A percentile compares a stretch with the other conserved stretches of the same genome.
Evolutionary conservation across 2,113 vertebrate species (phyloP).

Genomic region (Antigone vipio): DNA sequence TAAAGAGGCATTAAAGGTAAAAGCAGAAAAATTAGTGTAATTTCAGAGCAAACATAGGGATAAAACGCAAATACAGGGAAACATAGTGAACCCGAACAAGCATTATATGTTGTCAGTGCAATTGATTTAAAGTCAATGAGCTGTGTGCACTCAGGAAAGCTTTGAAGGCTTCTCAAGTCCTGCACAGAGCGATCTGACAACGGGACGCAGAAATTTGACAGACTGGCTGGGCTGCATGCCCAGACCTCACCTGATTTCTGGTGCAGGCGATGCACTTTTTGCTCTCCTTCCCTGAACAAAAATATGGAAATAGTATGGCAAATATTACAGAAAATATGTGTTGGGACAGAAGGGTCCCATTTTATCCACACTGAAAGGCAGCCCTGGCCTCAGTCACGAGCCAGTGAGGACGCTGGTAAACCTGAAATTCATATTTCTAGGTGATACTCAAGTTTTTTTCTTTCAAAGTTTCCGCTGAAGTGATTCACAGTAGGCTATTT

Average conservation of each 20-base stretch:
- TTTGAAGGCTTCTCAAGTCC: neutral
- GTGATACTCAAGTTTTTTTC: neutral
- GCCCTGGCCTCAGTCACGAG: neutral
- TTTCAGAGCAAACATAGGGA: neutral
- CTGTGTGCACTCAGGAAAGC: neutral
- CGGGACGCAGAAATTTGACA: fast-evolving
- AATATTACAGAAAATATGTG: neutral
- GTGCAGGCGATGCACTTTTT: neutral
- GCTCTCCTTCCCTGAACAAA: neutral
- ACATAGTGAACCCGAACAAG: fast-evolving
- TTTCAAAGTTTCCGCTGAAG: neutral
- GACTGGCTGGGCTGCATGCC: neutral
- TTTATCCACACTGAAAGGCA: neutral
- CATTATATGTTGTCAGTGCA: neutral
- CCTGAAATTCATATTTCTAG: neutral
- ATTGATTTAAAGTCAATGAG: neutral
- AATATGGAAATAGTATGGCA: neutral
- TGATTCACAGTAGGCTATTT: neutral
- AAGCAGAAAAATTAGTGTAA: neutral
- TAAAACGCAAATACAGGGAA: neutral
- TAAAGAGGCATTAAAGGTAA: neutral
- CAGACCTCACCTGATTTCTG: neutral
- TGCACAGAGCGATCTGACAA: neutral
- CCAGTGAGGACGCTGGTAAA: neutral
- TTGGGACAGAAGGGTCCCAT: neutral